phyloP scores from a whole-genome alignment of 1,140 invertebrate genomes.

The Procambarus virginalis region DNA sequence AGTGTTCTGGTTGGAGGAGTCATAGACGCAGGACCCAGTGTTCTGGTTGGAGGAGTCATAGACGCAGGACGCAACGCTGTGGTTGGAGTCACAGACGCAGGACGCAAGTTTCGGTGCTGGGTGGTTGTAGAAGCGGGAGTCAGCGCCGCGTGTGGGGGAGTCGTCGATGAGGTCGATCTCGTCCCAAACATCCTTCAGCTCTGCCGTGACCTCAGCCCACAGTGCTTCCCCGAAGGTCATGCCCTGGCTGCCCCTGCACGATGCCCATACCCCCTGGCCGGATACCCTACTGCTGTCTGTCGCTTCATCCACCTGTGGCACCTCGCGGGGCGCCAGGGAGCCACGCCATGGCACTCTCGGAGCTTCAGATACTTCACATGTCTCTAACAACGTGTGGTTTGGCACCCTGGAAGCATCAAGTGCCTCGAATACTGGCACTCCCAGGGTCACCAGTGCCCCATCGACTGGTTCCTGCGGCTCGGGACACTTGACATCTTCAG shows the following conservation, averaged over 20 bases:
- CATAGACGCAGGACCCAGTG: too few species aligned
- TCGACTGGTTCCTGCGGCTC: neutral
- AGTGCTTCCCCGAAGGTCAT: neutral
- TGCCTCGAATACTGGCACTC: too few species aligned
- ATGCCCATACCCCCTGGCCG: neutral
- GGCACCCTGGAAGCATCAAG: neutral
- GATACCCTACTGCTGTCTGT: neutral
- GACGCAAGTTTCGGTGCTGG: too few species aligned
- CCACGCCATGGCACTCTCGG: neutral
- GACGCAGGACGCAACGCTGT: too few species aligned
- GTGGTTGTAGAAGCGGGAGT: too few species aligned
- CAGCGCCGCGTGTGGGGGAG: neutral
- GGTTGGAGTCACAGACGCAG: too few species aligned
- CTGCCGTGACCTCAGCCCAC: slow-evolving; percentile 54
- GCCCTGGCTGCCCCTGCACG: neutral
- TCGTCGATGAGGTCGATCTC: slow-evolving; percentile 55
- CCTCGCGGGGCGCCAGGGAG: neutral
- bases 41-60: too few species aligned
- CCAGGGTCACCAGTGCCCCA: neutral
- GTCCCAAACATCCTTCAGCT: slow-evolving; percentile 64
- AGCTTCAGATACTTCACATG: neutral
- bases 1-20: too few species aligned
- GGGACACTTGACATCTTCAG: neutral
- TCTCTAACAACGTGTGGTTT: neutral
- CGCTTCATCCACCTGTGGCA: neutral